A percentile compares a stretch with the other conserved stretches of the same genome.
These are phyloP conservation scores for Stegophylla sp. DNA, from an alignment of 2,888 invertebrate genomes.

Conservation along the genomic window DNA sequence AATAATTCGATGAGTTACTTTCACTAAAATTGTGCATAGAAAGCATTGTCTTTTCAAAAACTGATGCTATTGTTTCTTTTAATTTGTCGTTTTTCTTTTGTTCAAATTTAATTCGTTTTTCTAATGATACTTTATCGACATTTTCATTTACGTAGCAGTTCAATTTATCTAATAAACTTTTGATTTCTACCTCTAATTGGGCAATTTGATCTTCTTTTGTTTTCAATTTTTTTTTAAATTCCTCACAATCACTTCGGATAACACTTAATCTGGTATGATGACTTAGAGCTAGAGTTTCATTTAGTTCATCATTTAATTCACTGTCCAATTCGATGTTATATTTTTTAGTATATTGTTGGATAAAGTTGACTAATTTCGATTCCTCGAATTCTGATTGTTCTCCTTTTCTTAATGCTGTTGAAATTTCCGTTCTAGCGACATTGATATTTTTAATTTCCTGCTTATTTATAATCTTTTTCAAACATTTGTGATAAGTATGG, in stretches of 20 bases:
- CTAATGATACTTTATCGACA: neutral
- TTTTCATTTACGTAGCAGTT: neutral
- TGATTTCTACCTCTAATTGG: neutral
- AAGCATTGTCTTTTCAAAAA: neutral
- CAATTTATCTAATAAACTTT: slow-evolving; percentile 7
- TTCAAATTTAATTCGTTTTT: slow-evolving; percentile 4
- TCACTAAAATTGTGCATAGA: neutral
- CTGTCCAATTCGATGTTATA: neutral
- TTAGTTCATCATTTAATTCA: neutral
- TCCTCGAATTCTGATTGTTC: neutral
- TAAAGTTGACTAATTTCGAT: neutral
- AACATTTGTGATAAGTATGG: neutral
- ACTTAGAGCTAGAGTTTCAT: neutral
- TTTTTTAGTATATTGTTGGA: neutral
- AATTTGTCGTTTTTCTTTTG: neutral
- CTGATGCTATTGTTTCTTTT: neutral
- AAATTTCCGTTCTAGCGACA: neutral
- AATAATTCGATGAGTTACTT: neutral
- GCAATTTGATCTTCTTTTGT: neutral
- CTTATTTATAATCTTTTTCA: neutral
- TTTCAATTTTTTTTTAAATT: neutral
- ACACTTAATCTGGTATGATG: neutral
- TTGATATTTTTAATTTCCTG: neutral
- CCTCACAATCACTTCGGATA: neutral
- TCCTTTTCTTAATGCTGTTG: neutral